A percentile compares a stretch with the other conserved stretches of the same genome.
Evolutionary conservation across 2,797 vertebrate genomes (phyloP).

Genomic region (Urocyon cinereoargenteus): DNA sequence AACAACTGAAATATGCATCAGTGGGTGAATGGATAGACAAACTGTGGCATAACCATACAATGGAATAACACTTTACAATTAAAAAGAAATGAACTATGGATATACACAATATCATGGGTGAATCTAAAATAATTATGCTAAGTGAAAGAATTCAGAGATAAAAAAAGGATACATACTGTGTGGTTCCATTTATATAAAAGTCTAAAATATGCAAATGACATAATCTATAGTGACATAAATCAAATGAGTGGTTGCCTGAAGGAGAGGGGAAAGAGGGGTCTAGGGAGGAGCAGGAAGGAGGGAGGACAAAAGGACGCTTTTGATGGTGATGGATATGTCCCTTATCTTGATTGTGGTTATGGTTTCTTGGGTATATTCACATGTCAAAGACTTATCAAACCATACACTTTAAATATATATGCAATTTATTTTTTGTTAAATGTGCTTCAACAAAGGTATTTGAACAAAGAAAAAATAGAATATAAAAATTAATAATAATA

Average conservation of each 20-base stretch:
- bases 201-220: background rate
- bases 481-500: background rate
- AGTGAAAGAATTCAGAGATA: background rate
- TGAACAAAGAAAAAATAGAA: background rate
- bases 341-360: background rate
- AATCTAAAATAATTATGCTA: background rate
- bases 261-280: background rate
- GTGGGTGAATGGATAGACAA: background rate
- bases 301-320: background rate
- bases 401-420: background rate
- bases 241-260: background rate
- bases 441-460: background rate
- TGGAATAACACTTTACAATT: background rate
- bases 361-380: background rate
- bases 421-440: background rate
- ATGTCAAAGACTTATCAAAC: background rate
- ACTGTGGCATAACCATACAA: background rate
- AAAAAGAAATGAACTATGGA: background rate
- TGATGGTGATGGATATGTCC: background rate
- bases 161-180: background rate
- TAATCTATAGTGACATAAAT: background rate
- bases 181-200: background rate
- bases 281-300: background rate
- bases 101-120: background rate
- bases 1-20: background rate